These are phyloP conservation scores for Paralichthys olivaceus DNA, from an alignment of 2,113 vertebrate species.

Conservation along the genomic window DNA sequence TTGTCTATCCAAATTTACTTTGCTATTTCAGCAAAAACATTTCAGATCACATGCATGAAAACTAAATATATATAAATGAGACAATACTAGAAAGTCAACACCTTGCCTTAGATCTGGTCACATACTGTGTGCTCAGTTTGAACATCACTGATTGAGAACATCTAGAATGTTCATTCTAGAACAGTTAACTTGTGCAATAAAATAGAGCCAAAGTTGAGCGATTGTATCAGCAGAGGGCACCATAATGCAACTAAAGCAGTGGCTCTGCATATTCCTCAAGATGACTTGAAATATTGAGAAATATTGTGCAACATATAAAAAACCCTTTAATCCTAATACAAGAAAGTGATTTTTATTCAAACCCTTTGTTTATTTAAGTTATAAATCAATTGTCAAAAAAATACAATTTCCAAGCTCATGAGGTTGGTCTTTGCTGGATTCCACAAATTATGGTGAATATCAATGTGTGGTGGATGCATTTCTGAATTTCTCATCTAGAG, in stretches of 20 bases:
- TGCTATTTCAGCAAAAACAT: background rate
- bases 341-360: background rate
- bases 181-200: background rate
- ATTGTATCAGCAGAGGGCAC: conserved; percentile 21
- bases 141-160: too few species aligned
- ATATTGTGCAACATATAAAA: background rate
- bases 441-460: background rate
- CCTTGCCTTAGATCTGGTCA: too few species aligned
- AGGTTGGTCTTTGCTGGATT: conserved; percentile 4
- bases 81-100: background rate
- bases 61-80: background rate
- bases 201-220: conserved; percentile 9
- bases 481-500: background rate
- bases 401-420: background rate
- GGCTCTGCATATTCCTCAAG: background rate
- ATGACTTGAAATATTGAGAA: background rate
- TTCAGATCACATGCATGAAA: background rate
- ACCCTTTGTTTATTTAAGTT: conserved; percentile 32
- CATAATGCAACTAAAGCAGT: background rate
- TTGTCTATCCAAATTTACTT: too few species aligned
- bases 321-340: background rate
- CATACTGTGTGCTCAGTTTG: background rate
- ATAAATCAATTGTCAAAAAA: background rate
- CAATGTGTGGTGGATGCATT: background rate
- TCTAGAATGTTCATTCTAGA: background rate